Percentiles rank a stretch among this genome's conserved stretches.
Evolutionary conservation across 2,888 invertebrate genomes (phyloP).

Genomic region (Dastarcus helophoroides): DNA sequence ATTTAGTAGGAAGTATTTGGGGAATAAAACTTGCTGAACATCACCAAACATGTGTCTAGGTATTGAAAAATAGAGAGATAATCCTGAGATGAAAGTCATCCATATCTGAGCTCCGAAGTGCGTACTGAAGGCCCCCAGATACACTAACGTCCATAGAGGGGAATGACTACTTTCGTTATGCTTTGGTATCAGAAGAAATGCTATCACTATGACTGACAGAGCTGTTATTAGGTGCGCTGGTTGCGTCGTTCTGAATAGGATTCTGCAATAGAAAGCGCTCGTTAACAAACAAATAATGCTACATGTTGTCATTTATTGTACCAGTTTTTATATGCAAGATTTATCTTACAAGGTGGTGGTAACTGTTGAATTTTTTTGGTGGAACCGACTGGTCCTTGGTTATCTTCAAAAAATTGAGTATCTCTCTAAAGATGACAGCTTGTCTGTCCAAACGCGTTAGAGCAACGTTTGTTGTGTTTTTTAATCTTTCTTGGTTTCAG

Average conservation of each 20-base stretch:
- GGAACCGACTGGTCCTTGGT: too few species aligned
- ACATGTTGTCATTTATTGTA: too few species aligned
- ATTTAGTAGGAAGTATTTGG: slow-evolving; percentile 75
- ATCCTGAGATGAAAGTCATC: slow-evolving; percentile 87
- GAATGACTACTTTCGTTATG: slow-evolving; percentile 29
- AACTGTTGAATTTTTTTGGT: too few species aligned
- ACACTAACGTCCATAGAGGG: slow-evolving; percentile 49
- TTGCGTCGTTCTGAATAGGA: slow-evolving; percentile 60
- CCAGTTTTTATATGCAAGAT: too few species aligned
- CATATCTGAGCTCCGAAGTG: slow-evolving; percentile 83
- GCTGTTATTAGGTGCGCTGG: slow-evolving; percentile 69
- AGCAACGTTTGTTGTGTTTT: too few species aligned
- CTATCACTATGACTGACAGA: slow-evolving; percentile 44
- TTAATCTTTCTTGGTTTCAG: too few species aligned
- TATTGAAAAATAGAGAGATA: slow-evolving; percentile 73
- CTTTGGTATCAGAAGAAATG: slow-evolving; percentile 38
- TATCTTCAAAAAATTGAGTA: too few species aligned
- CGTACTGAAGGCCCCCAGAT: slow-evolving; percentile 65
- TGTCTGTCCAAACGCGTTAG: too few species aligned
- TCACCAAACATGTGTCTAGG: slow-evolving; percentile 80
- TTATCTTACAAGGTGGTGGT: too few species aligned
- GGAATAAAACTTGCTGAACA: slow-evolving; percentile 77
- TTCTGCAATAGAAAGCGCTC: slow-evolving; percentile 41
- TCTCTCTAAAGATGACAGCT: too few species aligned
- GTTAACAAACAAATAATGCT: too few species aligned